Conservation (phyloP, 2,113 vertebrate species). For the Pimephales promelas region DNA sequence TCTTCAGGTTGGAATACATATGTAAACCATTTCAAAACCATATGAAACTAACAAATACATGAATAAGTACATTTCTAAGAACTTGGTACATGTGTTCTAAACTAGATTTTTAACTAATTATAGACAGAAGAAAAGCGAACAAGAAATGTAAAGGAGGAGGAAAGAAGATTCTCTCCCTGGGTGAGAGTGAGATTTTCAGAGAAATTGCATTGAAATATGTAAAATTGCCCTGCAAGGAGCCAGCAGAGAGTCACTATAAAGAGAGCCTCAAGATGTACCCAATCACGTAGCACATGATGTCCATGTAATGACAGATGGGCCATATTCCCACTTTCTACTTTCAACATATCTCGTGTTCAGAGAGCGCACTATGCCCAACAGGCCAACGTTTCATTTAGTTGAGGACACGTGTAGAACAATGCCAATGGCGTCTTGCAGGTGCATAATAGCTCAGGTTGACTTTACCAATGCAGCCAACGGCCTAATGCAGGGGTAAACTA, state of each 20-base stretch:
- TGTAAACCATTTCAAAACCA: neutral
- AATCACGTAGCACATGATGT: constrained; percentile 40
- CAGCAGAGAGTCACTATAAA: constrained; percentile 27
- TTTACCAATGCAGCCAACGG: neutral
- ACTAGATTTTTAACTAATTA: neutral
- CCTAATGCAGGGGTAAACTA: neutral
- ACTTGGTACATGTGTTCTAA: neutral
- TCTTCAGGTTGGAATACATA: too few species aligned
- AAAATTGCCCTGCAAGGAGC: constrained; percentile 31
- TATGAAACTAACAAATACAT: neutral
- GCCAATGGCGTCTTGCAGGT: neutral
- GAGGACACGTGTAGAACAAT: neutral
- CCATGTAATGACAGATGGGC: constrained; percentile 41
- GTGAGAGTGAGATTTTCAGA: constrained; percentile 29
- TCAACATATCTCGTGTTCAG: constrained; percentile 17
- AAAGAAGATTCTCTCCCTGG: neutral
- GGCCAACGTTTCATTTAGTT: neutral
- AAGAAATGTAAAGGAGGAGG: neutral
- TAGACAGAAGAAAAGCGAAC: neutral
- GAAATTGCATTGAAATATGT: constrained; percentile 42
- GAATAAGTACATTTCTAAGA: neutral
- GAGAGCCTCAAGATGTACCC: constrained; percentile 35
- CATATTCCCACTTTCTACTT: constrained; percentile 26
- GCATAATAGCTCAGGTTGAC: neutral
- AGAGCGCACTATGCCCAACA: constrained; percentile 5